phyloP scores from a whole-genome alignment of 2,888 invertebrate genomes.

The Proisotoma minuta region DNA sequence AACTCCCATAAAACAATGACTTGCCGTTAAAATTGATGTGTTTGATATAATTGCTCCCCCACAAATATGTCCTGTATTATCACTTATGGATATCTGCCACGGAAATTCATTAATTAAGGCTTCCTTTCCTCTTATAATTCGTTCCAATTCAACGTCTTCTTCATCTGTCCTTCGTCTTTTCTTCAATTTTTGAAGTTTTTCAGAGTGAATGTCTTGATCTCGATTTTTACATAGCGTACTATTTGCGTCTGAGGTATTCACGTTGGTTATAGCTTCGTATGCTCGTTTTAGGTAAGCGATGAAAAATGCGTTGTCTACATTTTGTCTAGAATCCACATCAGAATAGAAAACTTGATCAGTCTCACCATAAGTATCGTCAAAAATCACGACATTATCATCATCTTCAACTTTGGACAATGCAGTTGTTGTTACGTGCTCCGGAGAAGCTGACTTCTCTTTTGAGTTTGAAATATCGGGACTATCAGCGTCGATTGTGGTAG shows the following conservation, averaged over 20 bases:
- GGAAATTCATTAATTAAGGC: slow-evolving; percentile 50
- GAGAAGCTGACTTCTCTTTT: background rate
- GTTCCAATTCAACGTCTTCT: slow-evolving; percentile 25
- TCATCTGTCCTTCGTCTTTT: background rate
- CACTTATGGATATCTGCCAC: slow-evolving; percentile 51
- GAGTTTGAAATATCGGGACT: background rate
- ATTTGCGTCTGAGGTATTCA: background rate
- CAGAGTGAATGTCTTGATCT: slow-evolving; percentile 18
- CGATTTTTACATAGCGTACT: slow-evolving; percentile 9
- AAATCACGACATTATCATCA: slow-evolving; percentile 10
- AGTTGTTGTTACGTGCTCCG: slow-evolving; percentile 18
- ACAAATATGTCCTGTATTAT: slow-evolving; percentile 51
- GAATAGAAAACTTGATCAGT: slow-evolving; percentile 18
- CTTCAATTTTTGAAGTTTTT: slow-evolving; percentile 16
- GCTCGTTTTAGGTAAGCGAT: slow-evolving; percentile 45
- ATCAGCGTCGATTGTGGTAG: background rate
- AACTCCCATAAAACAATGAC: slow-evolving; percentile 50
- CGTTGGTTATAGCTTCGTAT: slow-evolving; percentile 27
- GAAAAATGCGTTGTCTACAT: slow-evolving; percentile 44
- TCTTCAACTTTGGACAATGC: background rate
- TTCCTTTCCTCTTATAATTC: slow-evolving; percentile 50
- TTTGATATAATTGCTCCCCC: slow-evolving; percentile 51
- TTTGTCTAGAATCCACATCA: slow-evolving; percentile 11
- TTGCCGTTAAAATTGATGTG: slow-evolving; percentile 50
- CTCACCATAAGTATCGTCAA: background rate